A percentile compares a stretch with the other conserved stretches of the same genome.
phyloP scores from a whole-genome alignment of 1,140 invertebrate species.

The Lethrus apterus region DNA sequence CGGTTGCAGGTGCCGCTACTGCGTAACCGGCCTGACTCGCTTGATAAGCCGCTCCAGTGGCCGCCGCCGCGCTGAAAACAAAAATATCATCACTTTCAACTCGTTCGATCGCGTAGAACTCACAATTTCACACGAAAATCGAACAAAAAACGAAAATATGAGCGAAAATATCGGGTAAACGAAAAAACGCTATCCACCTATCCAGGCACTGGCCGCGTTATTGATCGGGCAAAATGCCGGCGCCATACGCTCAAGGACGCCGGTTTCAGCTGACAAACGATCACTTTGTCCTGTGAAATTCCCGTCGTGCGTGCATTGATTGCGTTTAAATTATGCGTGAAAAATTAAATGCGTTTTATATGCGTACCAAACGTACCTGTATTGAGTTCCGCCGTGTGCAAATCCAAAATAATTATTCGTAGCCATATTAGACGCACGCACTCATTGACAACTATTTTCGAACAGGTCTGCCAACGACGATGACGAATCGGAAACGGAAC shows the following conservation, averaged over 20 bases:
- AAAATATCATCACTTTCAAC: constrained; percentile 8
- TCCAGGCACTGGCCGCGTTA: constrained; percentile 10
- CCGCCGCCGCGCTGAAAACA: constrained; percentile 30
- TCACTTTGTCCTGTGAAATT: background rate
- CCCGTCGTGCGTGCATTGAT: background rate
- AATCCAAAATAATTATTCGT: constrained; percentile 91
- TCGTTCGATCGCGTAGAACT: too few relatives aligned
- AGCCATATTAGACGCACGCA: constrained; percentile 54
- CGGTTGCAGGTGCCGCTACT: constrained; percentile 70
- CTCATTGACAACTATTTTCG: constrained; percentile 13
- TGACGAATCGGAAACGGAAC: background rate
- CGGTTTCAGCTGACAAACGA: constrained; percentile 14
- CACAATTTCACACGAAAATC: background rate
- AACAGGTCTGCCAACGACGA: constrained; percentile 11
- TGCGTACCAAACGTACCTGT: constrained; percentile 57
- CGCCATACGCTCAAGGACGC: constrained; percentile 35
- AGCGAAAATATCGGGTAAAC: constrained; percentile 8
- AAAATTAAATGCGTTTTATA: background rate
- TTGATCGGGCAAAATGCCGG: constrained; percentile 31
- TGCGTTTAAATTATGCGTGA: background rate
- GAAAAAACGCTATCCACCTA: constrained; percentile 32
- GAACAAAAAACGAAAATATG: constrained; percentile 1
- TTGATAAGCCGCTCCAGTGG: constrained; percentile 66
- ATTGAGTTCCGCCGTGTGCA: constrained; percentile 84
- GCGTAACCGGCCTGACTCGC: constrained; percentile 75